These are phyloP conservation scores for Matsumurasca onukii DNA, from an alignment of 1,140 invertebrate genomes.

Conservation along the genomic window DNA sequence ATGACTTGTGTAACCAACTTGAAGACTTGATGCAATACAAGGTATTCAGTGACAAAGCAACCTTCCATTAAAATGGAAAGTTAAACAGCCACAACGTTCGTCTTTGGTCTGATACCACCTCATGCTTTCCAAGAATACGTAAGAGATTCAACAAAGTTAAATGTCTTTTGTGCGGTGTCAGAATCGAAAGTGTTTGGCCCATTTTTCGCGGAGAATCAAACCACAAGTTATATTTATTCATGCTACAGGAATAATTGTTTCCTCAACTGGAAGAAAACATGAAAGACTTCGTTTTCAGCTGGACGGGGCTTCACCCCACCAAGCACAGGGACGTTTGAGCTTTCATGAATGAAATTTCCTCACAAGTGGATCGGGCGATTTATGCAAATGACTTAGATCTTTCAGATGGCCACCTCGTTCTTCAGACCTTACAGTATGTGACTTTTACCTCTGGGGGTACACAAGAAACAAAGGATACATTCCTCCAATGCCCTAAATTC, in stretches of 20 bases:
- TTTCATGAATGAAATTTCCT: not conserved
- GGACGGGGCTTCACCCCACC: not conserved
- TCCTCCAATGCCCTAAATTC: too few species aligned
- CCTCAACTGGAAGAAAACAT: slow-evolving; percentile 1
- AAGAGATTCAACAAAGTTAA: not conserved
- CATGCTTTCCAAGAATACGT: too few species aligned
- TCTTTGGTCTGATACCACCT: too few species aligned
- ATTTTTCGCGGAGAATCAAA: not conserved
- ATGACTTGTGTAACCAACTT: not conserved
- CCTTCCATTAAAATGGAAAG: not conserved
- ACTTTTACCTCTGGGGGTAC: too few species aligned
- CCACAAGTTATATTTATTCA: not conserved
- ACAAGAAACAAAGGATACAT: too few species aligned
- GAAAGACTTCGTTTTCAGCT: not conserved
- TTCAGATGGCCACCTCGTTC: slow-evolving; percentile 4
- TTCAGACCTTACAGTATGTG: too few species aligned
- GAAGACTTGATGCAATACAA: not conserved
- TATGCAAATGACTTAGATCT: not conserved
- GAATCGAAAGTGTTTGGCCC: not conserved
- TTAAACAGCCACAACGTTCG: not conserved
- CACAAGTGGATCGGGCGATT: not conserved
- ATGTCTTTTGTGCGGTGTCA: slow-evolving; percentile 5
- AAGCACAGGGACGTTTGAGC: too few species aligned
- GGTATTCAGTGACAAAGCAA: not conserved
- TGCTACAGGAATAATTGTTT: not conserved